These are phyloP conservation scores for Lagria hirta DNA, from an alignment of 2,888 invertebrate genomes.

Conservation along the genomic window DNA sequence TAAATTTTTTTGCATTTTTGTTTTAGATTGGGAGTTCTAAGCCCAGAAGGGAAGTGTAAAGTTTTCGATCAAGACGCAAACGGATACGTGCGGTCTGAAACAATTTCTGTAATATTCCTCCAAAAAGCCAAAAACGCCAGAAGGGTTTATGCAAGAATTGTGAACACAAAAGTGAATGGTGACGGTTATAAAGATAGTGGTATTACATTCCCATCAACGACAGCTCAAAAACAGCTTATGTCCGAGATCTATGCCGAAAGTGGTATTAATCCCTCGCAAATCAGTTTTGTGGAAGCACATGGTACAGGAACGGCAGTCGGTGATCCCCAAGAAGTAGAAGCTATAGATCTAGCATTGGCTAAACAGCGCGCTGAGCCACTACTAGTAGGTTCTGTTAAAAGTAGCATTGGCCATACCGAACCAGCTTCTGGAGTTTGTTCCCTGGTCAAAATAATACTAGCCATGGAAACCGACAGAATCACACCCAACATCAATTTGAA, in stretches of 20 bases:
- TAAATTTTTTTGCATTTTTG: no score
- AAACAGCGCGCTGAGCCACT: conserved; percentile 67
- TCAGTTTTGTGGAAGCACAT: conserved; percentile 86
- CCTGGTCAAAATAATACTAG: conserved; percentile 66
- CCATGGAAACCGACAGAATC: conserved; percentile 77
- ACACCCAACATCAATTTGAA: conserved; percentile 83
- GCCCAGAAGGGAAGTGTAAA: conserved; percentile 83
- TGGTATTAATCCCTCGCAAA: conserved; percentile 65
- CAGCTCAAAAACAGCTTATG: conserved; percentile 63
- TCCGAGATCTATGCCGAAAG: conserved; percentile 69
- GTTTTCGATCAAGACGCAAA: conserved; percentile 83
- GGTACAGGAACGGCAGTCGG: conserved; percentile 80
- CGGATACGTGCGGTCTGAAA: conserved; percentile 83
- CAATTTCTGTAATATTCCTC: conserved; percentile 68
- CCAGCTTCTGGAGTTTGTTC: conserved; percentile 82
- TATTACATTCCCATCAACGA: conserved; percentile 51
- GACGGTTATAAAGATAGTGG: conserved; percentile 51
- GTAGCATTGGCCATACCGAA: conserved; percentile 92
- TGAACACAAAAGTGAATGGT: conserved; percentile 47
- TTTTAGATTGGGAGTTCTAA: conserved; percentile 70
- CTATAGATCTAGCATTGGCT: conserved; percentile 79
- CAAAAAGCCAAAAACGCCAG: conserved; percentile 63
- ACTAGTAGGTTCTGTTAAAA: conserved; percentile 87
- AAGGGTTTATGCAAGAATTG: conserved; percentile 56
- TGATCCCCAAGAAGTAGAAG: conserved; percentile 88